Evolutionary conservation across 2,113 vertebrate genomes (phyloP).

Genomic region (Noturus placidus): DNA sequence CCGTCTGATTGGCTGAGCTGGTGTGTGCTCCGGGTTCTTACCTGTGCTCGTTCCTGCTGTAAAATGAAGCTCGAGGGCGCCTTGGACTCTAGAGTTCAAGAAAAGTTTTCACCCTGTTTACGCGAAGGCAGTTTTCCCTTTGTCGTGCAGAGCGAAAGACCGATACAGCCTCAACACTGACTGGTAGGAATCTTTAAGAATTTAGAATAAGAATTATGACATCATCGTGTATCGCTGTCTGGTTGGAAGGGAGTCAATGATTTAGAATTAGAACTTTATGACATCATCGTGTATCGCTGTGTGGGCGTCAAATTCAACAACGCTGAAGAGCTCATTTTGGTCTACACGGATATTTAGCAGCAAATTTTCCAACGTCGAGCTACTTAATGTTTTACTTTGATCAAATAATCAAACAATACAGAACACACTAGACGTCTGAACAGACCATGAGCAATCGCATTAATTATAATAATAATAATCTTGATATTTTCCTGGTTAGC

Average conservation of each 20-base stretch:
- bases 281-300: too few relatives aligned
- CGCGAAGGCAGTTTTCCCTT: too few relatives aligned
- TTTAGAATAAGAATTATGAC: too few relatives aligned
- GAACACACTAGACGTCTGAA: not conserved
- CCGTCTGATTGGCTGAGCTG: not conserved
- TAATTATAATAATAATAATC: not conserved
- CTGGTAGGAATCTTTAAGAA: too few relatives aligned
- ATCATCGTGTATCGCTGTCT: too few relatives aligned
- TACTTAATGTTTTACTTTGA: not conserved
- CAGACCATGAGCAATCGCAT: constrained; percentile 4
- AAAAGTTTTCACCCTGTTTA: too few relatives aligned
- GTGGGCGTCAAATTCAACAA: not conserved
- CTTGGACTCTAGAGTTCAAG: constrained; percentile 48
- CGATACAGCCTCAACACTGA: too few relatives aligned
- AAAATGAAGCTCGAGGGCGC: constrained; percentile 52
- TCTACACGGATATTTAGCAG: constrained; percentile 17
- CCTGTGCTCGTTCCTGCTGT: constrained; percentile 58
- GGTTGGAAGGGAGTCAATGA: too few relatives aligned
- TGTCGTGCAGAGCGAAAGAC: too few relatives aligned
- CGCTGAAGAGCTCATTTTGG: not conserved
- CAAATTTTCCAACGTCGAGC: not conserved
- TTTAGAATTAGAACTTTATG: too few relatives aligned
- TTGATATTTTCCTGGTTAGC: not conserved
- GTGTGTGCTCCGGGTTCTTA: constrained; percentile 49
- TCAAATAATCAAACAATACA: not conserved